Evolutionary conservation across 2,797 vertebrate species (phyloP).

Genomic region (Apodemus agrarius): DNA sequence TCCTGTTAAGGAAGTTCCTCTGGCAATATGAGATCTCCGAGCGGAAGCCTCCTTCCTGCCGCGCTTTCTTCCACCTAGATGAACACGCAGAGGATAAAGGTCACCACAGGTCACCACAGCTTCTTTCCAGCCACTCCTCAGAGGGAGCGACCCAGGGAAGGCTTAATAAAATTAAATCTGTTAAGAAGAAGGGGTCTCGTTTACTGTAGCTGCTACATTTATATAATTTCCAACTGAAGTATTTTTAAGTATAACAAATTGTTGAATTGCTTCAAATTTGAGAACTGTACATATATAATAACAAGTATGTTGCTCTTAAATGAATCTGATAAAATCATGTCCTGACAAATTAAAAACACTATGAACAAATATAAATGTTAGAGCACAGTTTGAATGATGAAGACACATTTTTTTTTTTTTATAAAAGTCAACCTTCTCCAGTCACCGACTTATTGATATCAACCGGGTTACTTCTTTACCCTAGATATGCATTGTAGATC

Average conservation of each 20-base stretch:
- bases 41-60: slow-evolving; percentile 91
- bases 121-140: background rate
- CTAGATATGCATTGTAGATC: slow-evolving; percentile 95
- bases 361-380: slow-evolving; percentile 35
- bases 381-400: background rate
- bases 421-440: background rate
- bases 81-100: slow-evolving; percentile 17
- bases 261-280: slow-evolving; percentile 17
- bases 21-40: slow-evolving; percentile 93
- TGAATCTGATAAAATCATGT: slow-evolving; percentile 3
- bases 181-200: background rate
- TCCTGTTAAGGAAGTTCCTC: slow-evolving; percentile 95
- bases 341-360: slow-evolving; percentile 18
- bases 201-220: background rate
- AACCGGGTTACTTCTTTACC: slow-evolving; percentile 86
- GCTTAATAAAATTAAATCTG: slow-evolving; percentile 32
- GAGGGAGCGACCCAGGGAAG: slow-evolving; percentile 10
- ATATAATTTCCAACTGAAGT: slow-evolving; percentile 22
- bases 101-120: background rate
- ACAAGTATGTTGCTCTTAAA: slow-evolving; percentile 6
- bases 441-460: background rate
- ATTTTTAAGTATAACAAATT: slow-evolving; percentile 31
- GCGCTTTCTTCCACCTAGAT: slow-evolving; percentile 93
- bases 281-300: background rate
- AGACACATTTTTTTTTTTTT: background rate